Base-by-base conservation (phyloP, 2,888 invertebrate species). In the Cosmia trapezina region DNA sequence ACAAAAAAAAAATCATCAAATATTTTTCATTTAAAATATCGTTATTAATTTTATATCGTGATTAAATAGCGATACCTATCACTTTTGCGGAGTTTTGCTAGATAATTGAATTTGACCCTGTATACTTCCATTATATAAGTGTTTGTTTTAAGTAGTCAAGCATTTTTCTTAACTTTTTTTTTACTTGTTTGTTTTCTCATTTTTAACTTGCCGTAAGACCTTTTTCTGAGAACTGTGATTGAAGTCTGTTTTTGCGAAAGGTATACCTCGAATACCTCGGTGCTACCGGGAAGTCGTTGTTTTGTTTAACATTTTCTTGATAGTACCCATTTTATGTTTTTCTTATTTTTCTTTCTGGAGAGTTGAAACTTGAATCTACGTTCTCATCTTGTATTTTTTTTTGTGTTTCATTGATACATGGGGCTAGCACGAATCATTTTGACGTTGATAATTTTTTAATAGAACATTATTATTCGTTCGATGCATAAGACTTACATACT, bases 41-140 rank as follows among this genome's bases (percentile, higher is more conserved):
- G n/a, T n/a, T n/a, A n/a, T n/a, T 28, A 2, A 28, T 28, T 28
- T 28, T 28, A 3, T 28, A 3, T 28, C 28, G 28, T 28, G 28
- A 28, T 28, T 28, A 28, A 28, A 28, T 28, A 28, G 28, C 28
- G 28, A 28, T 28, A 28, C 28, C 28, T 28, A 28, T 28, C 28
- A 28, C 28, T 28, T 28, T 3, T 28, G 28, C 28, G 28, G 2
- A 28, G 28, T 28, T 28, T 28, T 3, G 28, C 28, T 28, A 28
- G 28, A 1, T 28, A 28, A 28, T 28, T 28, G 1, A 28, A 28
- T 28, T 28, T 28, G 28, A 28, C 28, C 28, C 28, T 28, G 28
- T 71, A 66, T 49, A 54, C 41, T 68, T 74, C 51, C 56, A 62
- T 69, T 76, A 57, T 66, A 45, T 63, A 33, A 68, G 47, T 11